A percentile compares a stretch with the other conserved stretches of the same genome.
phyloP scores from a whole-genome alignment of 2,888 invertebrate species.

The Falcaria lacertinaria region DNA sequence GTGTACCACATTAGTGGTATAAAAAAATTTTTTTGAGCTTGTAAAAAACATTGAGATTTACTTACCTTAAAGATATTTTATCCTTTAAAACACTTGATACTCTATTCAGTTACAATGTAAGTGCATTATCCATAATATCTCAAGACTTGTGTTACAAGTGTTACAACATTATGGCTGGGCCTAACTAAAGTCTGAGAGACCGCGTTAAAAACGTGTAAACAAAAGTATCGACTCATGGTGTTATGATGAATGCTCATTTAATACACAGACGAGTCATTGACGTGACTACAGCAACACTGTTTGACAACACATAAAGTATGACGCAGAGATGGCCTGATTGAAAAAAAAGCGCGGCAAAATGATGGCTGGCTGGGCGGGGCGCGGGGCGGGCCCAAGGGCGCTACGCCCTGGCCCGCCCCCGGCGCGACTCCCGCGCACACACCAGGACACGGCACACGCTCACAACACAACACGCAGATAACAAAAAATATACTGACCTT shows the following conservation, averaged over 20 bases:
- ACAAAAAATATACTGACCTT: constrained; percentile 1
- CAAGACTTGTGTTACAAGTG: too few relatives aligned
- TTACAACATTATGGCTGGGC: constrained; percentile 10
- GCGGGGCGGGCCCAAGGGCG: constrained; percentile 60
- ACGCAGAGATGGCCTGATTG: constrained; percentile 56
- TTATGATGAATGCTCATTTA: constrained; percentile 27
- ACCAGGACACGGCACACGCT: constrained; percentile 10
- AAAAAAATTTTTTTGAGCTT: neutral
- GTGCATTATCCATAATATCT: neutral
- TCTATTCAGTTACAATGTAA: neutral
- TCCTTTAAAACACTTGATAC: neutral
- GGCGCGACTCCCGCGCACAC: constrained; percentile 52
- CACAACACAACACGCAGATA: neutral
- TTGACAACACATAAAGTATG: constrained; percentile 69
- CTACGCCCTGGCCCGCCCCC: constrained; percentile 74
- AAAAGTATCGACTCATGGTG: constrained; percentile 24
- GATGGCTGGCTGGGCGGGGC: constrained; percentile 68
- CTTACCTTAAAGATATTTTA: neutral
- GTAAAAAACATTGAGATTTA: neutral
- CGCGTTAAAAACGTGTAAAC: constrained; percentile 26
- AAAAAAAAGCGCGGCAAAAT: constrained; percentile 72
- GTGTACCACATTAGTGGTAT: too few relatives aligned
- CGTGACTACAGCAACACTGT: constrained; percentile 47
- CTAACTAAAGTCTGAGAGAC: constrained; percentile 17
- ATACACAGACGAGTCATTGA: constrained; percentile 30